Evolutionary conservation across 1,140 invertebrate genomes (phyloP), one percentile per base, ranked within the genome.

Genomic region (Panagrolaimus sp.): DNA sequence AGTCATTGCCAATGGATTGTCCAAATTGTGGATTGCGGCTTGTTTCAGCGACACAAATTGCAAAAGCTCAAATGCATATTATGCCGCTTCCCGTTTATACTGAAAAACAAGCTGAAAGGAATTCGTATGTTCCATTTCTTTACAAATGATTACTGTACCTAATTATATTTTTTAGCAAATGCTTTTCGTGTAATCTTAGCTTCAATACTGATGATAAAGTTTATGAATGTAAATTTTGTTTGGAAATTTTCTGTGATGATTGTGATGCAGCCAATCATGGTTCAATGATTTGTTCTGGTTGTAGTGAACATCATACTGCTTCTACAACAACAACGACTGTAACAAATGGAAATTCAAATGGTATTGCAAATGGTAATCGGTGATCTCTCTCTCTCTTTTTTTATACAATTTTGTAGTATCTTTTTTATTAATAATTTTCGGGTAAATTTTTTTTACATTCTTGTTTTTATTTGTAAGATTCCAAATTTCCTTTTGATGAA

Each of bases 21-120:
- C 52, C 52, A 1, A 58, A 21, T 12, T 58, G 52, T 58, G 52
- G 52, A 21, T 58, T 58, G 21, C 12, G 52, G 17, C 52, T 58
- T 28, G 52, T 58, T n/a, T 26, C 21, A 12, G 52, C 52, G 17
- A 58, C 52, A 0, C 52, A 58, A 17, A 58, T 58, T 28, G 52
- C 52, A 5, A 58, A 58, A 58, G 52, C 52, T 28, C 52, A 58
- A 28, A 58, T 58, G 52, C 52, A 58, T 14, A 58, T 58, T 58
- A 28, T 58, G 10, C 52, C 52, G 0, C 14, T 58, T 1, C 52
- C 52, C 3, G 52, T 58, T 21, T 58, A 58, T 58, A n/a, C 17
- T 28, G 52, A 58, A 26, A 4, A 10, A 28, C 21, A 14, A 21
- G 52, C 52, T 4, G 1, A 21, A 8, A 28, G 17, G 21, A 58